A percentile compares a stretch with the other conserved stretches of the same genome.
Evolutionary conservation across 2,797 vertebrate species (phyloP).

Genomic region (Melanotaenia pygmaea): DNA sequence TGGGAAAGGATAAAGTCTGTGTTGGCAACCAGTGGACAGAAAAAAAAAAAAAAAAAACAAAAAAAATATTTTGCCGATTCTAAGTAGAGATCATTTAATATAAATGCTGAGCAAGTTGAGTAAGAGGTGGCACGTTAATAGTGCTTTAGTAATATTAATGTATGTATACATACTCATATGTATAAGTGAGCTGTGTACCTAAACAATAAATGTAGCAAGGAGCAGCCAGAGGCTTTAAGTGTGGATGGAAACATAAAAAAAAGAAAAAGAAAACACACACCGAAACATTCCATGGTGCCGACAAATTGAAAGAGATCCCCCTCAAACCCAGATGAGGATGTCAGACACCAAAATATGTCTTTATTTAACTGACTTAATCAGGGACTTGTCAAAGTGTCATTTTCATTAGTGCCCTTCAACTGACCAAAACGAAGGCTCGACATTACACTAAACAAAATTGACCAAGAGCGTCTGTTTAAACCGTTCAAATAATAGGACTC

Average conservation of each 20-base stretch:
- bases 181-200: conserved; percentile 84
- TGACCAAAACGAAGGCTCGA: conserved; percentile 38
- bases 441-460: conserved; percentile 26
- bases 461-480: conserved; percentile 58
- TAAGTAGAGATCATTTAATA: conserved; percentile 92
- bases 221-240: conserved; percentile 77
- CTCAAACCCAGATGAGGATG: conserved; percentile 36
- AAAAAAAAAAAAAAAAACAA: conserved; percentile 55
- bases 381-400: conserved; percentile 49
- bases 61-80: conserved; percentile 80
- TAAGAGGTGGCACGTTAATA: conserved; percentile 85
- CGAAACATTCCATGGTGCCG: conserved; percentile 28
- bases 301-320: conserved; percentile 54
- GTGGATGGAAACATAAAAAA: conserved; percentile 48
- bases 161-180: conserved; percentile 86
- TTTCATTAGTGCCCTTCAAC: conserved; percentile 48
- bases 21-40: conserved; percentile 84
- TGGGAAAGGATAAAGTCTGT: conserved; percentile 86
- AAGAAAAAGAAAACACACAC: conserved; percentile 10
- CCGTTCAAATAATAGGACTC: conserved; percentile 69
- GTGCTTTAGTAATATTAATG: conserved; percentile 84
- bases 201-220: conserved; percentile 79
- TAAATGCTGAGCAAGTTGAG: conserved; percentile 90
- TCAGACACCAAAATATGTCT: conserved; percentile 51
- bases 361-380: conserved; percentile 35